phyloP scores from a whole-genome alignment of 2,797 vertebrate species.

The Macrochelys suwanniensis region DNA sequence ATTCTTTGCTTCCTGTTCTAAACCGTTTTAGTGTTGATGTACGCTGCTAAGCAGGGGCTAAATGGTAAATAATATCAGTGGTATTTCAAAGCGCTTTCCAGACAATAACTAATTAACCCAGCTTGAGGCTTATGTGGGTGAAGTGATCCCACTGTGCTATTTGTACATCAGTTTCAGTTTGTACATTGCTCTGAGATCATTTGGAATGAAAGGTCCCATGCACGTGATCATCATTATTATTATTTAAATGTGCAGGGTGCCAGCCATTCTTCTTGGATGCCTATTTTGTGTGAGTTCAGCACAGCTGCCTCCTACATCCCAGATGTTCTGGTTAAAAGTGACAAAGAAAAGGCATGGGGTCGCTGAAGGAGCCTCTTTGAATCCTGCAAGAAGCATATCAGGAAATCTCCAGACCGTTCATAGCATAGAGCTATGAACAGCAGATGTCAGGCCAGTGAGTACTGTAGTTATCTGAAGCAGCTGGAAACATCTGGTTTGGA shows the following conservation, averaged over 20 bases:
- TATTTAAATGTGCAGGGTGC: background rate
- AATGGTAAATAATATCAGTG: background rate
- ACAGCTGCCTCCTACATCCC: background rate
- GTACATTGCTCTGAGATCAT: constrained; percentile 25
- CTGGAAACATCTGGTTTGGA: constrained; percentile 24
- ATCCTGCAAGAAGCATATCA: rapidly evolving
- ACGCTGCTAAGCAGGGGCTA: constrained; percentile 7
- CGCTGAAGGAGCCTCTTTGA: background rate
- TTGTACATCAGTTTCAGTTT: constrained; percentile 24
- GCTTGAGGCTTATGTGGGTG: constrained; percentile 14
- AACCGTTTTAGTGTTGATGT: background rate
- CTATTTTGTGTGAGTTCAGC: background rate
- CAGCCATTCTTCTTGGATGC: background rate
- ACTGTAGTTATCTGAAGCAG: background rate
- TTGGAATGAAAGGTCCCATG: background rate
- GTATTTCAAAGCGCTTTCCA: constrained; percentile 48
- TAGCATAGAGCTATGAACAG: background rate
- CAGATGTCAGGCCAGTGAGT: background rate
- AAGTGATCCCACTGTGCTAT: constrained; percentile 16
- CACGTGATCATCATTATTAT: rapidly evolving
- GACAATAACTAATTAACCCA: constrained; percentile 52
- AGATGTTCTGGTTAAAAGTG: background rate
- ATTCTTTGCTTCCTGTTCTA: background rate
- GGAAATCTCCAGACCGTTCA: rapidly evolving
- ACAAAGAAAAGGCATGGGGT: background rate